Conservation (phyloP, 2,113 vertebrate genomes). For the Pristiophorus japonicus region DNA sequence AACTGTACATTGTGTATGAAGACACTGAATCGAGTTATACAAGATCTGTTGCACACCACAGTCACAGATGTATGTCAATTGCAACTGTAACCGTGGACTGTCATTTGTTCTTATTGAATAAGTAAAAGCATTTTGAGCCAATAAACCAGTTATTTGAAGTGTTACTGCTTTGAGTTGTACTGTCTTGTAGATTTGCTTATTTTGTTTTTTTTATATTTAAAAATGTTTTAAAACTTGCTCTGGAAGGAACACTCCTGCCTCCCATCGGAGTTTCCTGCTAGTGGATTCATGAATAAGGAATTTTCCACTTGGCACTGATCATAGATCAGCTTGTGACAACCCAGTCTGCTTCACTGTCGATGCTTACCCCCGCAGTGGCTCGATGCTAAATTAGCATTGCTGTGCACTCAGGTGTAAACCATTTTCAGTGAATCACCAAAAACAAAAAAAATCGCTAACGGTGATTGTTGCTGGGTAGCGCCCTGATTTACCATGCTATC, state of each 20-base stretch:
- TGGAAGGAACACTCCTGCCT: neutral
- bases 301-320: neutral
- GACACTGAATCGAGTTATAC: neutral
- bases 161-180: neutral
- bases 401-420: too few species aligned
- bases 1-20: neutral
- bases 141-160: neutral
- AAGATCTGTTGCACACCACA: neutral
- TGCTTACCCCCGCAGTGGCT: neutral
- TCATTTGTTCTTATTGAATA: neutral
- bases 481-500: neutral
- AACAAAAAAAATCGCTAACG: neutral
- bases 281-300: neutral
- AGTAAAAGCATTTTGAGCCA: neutral
- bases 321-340: neutral
- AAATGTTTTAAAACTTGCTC: neutral
- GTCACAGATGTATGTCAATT: neutral
- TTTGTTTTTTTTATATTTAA: neutral
- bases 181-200: neutral
- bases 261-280: neutral
- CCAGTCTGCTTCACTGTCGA: neutral
- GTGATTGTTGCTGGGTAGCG: neutral
- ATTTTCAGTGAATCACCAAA: neutral
- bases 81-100: neutral
- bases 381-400: neutral